Evolutionary conservation across 2,888 invertebrate genomes (phyloP).

Genomic region (Podabrus alpinus): DNA sequence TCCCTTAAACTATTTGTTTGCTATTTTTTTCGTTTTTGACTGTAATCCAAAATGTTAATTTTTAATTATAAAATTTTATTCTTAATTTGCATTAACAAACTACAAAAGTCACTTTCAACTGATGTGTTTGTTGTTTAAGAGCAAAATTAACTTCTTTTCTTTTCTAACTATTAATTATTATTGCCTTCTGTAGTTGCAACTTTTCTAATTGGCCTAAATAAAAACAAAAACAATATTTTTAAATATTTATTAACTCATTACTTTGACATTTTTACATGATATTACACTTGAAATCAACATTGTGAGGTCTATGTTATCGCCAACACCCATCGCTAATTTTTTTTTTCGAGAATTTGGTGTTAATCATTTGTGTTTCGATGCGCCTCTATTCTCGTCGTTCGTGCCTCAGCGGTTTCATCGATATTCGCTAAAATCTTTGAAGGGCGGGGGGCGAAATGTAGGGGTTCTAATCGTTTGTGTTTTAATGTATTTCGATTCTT

Average conservation of each 20-base stretch:
- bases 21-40: constrained; percentile 2
- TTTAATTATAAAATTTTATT: background rate
- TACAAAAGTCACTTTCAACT: background rate
- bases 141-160: background rate
- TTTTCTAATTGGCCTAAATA: constrained; percentile 42
- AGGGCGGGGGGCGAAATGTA: too few relatives aligned
- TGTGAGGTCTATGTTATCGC: background rate
- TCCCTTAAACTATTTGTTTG: constrained; percentile 37
- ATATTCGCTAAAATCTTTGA: too few relatives aligned
- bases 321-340: background rate
- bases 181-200: constrained; percentile 30
- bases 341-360: background rate
- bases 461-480: too few relatives aligned
- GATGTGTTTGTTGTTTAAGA: background rate
- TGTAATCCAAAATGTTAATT: background rate
- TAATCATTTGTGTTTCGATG: background rate
- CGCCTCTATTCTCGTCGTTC: too few relatives aligned
- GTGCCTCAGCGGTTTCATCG: too few relatives aligned
- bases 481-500: too few relatives aligned
- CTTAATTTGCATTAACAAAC: background rate
- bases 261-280: background rate
- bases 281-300: background rate
- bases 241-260: background rate
- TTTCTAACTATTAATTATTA: background rate
- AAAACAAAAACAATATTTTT: constrained; percentile 29